phyloP scores from a whole-genome alignment of 2,888 invertebrate species.

The Yponomeuta sedellus region DNA sequence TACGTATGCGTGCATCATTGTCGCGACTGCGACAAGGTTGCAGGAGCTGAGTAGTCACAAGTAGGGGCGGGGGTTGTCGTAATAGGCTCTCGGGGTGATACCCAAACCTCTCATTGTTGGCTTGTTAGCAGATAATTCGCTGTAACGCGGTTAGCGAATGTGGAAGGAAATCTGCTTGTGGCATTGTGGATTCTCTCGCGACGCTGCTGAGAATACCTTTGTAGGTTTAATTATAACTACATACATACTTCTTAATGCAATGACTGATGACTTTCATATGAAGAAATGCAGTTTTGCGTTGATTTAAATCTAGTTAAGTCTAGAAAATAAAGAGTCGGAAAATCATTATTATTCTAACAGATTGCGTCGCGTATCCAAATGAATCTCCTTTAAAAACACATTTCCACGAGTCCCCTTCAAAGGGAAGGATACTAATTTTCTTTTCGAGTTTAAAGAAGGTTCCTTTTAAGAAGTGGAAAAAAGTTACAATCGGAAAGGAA shows the following conservation, averaged over 20 bases:
- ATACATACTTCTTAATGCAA: too few relatives aligned
- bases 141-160: constrained; percentile 55
- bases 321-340: constrained; percentile 17
- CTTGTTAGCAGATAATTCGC: constrained; percentile 67
- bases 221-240: neutral
- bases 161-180: constrained; percentile 50
- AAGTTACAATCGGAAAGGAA: constrained; percentile 76
- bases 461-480: constrained; percentile 73
- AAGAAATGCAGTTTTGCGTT: too few relatives aligned
- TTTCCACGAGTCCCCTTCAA: constrained; percentile 52
- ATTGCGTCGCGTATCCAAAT: constrained; percentile 60
- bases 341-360: constrained; percentile 62
- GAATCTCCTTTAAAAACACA: constrained; percentile 62
- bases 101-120: constrained; percentile 69
- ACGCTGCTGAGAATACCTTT: neutral
- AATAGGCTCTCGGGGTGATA: constrained; percentile 68
- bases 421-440: constrained; percentile 73
- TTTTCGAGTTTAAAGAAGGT: constrained; percentile 70
- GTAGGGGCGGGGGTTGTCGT: constrained; percentile 65
- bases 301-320: too few relatives aligned
- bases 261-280: too few relatives aligned
- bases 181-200: constrained; percentile 5
- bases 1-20: neutral
- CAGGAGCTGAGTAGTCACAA: constrained; percentile 41
- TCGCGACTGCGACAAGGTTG: constrained; percentile 53